These are phyloP conservation scores for Neoascia interrupta DNA, from an alignment of 2,888 invertebrate species.

Conservation along the genomic window DNA sequence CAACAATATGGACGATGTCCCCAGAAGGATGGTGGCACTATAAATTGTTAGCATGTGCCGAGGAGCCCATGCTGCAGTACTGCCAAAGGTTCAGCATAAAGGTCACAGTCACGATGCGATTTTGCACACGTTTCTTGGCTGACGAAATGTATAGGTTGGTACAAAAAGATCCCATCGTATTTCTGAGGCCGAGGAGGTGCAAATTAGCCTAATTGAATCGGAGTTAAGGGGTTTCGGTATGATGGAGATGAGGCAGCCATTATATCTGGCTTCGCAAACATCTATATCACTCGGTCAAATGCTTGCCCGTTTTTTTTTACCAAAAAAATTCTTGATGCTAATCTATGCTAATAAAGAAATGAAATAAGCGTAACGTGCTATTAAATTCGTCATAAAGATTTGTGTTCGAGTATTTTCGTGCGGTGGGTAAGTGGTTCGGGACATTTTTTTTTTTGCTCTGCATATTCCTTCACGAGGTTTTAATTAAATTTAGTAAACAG, in stretches of 20 bases:
- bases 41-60: not conserved
- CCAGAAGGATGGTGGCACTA: constrained; percentile 12
- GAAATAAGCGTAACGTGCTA: constrained; percentile 39
- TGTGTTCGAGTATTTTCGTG: too few species aligned
- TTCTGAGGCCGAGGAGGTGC: not conserved
- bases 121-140: constrained; percentile 9
- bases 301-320: not conserved
- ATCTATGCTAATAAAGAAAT: constrained; percentile 23
- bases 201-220: constrained; percentile 30
- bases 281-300: constrained; percentile 12
- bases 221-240: constrained; percentile 7
- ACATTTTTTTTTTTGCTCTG: too few species aligned
- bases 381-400: constrained; percentile 6
- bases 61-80: constrained; percentile 2
- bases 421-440: too few species aligned
- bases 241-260: constrained; percentile 3
- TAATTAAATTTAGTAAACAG: too few species aligned
- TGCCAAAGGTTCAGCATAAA: not conserved
- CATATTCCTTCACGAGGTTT: too few species aligned
- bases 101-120: not conserved
- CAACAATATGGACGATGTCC: constrained; percentile 37
- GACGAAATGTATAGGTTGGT: not conserved
- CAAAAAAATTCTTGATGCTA: constrained; percentile 14
- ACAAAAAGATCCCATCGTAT: not conserved
- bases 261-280: too few species aligned